Conservation (phyloP, 2,797 vertebrate genomes). For the Craterocephalus amniculus region DNA sequence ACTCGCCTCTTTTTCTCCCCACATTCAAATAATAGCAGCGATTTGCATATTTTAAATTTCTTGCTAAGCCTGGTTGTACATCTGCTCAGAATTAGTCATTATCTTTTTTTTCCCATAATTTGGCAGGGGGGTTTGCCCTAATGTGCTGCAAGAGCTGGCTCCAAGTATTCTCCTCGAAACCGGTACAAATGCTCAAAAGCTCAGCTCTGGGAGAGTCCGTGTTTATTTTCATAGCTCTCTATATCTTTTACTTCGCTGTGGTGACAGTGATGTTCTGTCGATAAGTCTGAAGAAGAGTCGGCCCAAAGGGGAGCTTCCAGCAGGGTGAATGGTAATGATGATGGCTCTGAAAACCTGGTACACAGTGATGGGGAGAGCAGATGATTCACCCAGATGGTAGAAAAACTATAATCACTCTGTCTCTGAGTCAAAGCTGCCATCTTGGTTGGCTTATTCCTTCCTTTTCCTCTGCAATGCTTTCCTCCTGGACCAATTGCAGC, state of each 20-base stretch:
- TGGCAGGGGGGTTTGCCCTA: constrained; percentile 37
- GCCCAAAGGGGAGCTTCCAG: constrained; percentile 43
- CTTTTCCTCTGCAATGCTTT: constrained; percentile 44
- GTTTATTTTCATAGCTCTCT: constrained; percentile 25
- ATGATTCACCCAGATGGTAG: constrained; percentile 75
- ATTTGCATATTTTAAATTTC: constrained; percentile 60
- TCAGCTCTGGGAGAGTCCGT: constrained; percentile 3
- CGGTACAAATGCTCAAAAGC: constrained; percentile 13
- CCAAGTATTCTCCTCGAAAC: constrained; percentile 24
- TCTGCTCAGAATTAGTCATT: constrained; percentile 61
- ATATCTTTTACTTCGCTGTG: background rate
- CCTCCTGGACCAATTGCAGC: constrained; percentile 45
- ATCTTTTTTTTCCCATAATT: constrained; percentile 49
- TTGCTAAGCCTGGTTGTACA: constrained; percentile 40
- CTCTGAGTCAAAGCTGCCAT: constrained; percentile 57
- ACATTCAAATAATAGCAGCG: constrained; percentile 44
- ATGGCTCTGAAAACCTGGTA: constrained; percentile 57
- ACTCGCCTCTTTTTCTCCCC: constrained; percentile 2
- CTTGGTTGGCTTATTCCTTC: constrained; percentile 53
- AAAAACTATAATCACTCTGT: constrained; percentile 56
- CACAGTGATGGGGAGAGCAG: constrained; percentile 47
- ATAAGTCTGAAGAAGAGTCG: constrained; percentile 27
- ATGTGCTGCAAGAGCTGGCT: constrained; percentile 23
- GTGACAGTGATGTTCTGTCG: constrained; percentile 25
- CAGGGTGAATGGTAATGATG: constrained; percentile 55